These are phyloP conservation scores for Falco berigora DNA, from an alignment of 2,797 vertebrate genomes.

Conservation along the genomic window DNA sequence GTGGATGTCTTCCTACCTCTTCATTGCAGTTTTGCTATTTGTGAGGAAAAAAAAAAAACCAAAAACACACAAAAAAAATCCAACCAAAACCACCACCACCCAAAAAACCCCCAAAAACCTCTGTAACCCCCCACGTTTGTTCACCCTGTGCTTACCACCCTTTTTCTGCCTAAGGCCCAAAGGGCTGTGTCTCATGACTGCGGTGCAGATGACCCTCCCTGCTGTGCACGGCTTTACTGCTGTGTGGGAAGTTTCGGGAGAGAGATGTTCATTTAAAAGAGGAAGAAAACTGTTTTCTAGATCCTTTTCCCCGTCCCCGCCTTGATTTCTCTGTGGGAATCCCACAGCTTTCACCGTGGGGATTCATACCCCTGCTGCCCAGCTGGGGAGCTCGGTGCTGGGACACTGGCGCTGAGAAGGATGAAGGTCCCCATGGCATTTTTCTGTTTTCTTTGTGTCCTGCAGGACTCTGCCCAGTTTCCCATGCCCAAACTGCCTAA, in stretches of 20 bases:
- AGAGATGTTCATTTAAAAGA: neutral
- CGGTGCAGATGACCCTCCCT: neutral
- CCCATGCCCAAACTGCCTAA: neutral
- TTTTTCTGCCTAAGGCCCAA: neutral
- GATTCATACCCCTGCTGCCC: neutral
- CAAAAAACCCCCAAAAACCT: too few relatives aligned
- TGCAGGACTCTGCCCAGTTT: neutral
- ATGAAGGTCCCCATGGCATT: neutral
- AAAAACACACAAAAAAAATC: neutral
- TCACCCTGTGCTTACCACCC: neutral
- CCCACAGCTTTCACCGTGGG: neutral
- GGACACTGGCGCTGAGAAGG: neutral
- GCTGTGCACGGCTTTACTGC: neutral
- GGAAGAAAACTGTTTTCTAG: neutral
- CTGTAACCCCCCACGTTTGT: neutral
- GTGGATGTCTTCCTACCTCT: constrained; percentile 52
- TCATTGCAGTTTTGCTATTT: neutral
- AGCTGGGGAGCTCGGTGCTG: neutral
- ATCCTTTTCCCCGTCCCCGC: fast-evolving
- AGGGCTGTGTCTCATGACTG: neutral
- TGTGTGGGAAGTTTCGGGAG: neutral
- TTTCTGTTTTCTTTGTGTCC: neutral
- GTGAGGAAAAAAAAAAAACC: neutral
- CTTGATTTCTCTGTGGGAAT: neutral
- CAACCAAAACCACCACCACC: too few relatives aligned